Evolutionary conservation across 92 coral and sea anemone species (phyloP), one percentile per base, ranked within the genome.

Genomic region (Epizoanthus illoricatus): DNA sequence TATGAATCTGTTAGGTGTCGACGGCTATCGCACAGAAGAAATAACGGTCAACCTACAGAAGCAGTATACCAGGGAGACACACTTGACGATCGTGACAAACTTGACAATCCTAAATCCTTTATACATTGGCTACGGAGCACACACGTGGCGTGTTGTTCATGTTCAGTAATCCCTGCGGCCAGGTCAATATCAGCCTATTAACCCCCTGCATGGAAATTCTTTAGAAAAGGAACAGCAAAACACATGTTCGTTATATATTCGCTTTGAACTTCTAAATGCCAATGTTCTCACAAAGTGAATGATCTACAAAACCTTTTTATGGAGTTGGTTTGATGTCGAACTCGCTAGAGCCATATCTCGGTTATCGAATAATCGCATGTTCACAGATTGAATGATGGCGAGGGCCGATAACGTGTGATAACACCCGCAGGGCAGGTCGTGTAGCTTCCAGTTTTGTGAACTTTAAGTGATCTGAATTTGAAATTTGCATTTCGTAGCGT

Each of bases 161-260:
- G 73, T 52, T 18, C 47, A 33, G 73, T 68, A 68, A 39, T 39
- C 73, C 49, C 33, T 68, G 73, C 52, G 20, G 39, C 42, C 47
- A 20, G 71, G 71, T 66, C 42, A 43, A 68, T 68, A 65, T 65
- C 43, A 28, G 47, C 58, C 59, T 71, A 47, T 43, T 71, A 43
- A 49, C 76, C 76, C 76, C 76, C 76, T 71, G 76, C 76, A 43
- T 20, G 11, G 76, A 71, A 68, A 28, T 6, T 71, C 76, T 71
- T 71, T 43, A 41, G 17, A 43, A 20, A 47, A 71, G 40, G 21
- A 43, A 33, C 36, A 52, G 39, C 33, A 19, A 49, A 71, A 71
- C 60, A 71, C 59, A 71, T 71, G 76, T 47, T 49, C 28, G 36
- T 71, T 71, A 19, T 33, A 5, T 12, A 5, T 71, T 47, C 17